A percentile compares a stretch with the other conserved stretches of the same genome.
Evolutionary conservation across 2,888 invertebrate genomes (phyloP).

Genomic region (Volucella bombylans): DNA sequence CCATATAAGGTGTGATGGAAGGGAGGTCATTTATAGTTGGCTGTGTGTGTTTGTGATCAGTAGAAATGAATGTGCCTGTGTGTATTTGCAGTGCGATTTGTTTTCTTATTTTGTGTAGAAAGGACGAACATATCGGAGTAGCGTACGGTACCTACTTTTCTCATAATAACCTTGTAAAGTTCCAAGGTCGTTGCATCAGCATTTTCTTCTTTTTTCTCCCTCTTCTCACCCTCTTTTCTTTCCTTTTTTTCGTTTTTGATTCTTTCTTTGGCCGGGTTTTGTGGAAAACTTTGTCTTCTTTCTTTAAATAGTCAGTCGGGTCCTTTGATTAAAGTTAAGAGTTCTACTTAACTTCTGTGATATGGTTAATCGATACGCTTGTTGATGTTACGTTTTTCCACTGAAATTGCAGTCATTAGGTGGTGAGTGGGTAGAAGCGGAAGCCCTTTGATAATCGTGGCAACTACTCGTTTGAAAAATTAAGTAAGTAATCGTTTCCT

Average conservation of each 20-base stretch:
- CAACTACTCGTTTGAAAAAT: not conserved
- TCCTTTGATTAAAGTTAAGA: slow-evolving; percentile 53
- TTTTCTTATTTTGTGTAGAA: slow-evolving; percentile 48
- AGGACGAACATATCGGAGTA: slow-evolving; percentile 16
- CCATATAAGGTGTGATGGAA: slow-evolving; percentile 50
- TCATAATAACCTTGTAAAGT: slow-evolving; percentile 71
- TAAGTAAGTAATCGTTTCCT: not conserved
- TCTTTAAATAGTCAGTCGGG: slow-evolving; percentile 36
- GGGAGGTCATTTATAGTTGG: slow-evolving; percentile 19
- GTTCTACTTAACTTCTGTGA: slow-evolving; percentile 4
- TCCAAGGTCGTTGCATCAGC: slow-evolving; percentile 73
- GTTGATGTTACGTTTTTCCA: slow-evolving; percentile 58
- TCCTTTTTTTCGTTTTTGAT: not conserved
- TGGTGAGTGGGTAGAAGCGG: slow-evolving; percentile 18
- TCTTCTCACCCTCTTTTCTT: slow-evolving; percentile 7
- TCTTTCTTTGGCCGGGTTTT: slow-evolving; percentile 25
- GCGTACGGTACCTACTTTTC: slow-evolving; percentile 16
- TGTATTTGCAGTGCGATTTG: slow-evolving; percentile 12
- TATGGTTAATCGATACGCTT: slow-evolving; percentile 66
- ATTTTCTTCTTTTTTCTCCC: slow-evolving; percentile 25
- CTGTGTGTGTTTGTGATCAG: slow-evolving; percentile 3
- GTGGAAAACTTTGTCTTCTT: slow-evolving; percentile 69
- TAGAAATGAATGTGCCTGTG: not conserved
- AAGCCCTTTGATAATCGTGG: slow-evolving; percentile 2
- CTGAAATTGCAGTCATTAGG: slow-evolving; percentile 50